Evolutionary conservation across 2,113 vertebrate species (phyloP).

Genomic region (Onychostruthus taczanowskii): DNA sequence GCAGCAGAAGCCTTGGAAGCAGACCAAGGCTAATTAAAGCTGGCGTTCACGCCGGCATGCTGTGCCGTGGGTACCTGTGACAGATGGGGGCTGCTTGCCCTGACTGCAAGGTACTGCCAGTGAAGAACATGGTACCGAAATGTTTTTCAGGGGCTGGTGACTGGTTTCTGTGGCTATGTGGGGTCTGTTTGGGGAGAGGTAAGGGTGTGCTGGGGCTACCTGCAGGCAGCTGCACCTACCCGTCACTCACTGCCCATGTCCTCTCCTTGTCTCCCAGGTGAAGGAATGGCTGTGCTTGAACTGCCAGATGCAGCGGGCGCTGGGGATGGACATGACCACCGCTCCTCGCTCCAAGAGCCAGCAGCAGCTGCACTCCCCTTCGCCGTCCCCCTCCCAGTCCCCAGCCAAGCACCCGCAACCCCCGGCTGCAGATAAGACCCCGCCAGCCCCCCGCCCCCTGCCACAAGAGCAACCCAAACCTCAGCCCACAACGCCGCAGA

Average conservation of each 20-base stretch:
- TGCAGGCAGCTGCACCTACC: no score
- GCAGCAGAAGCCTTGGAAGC: conserved; percentile 22
- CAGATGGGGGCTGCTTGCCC: not conserved
- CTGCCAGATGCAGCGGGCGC: conserved; percentile 98
- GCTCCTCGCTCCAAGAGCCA: conserved; percentile 97
- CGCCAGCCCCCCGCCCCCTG: not conserved
- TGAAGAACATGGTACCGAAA: not conserved
- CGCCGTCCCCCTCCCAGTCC: conserved; percentile 77
- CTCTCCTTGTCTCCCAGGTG: conserved; percentile 78
- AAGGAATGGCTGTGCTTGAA: conserved; percentile 98
- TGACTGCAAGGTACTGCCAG: not conserved
- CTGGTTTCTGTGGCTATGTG: not conserved
- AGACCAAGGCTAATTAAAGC: conserved; percentile 13
- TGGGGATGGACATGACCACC: conserved; percentile 98
- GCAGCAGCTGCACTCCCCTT: conserved; percentile 92
- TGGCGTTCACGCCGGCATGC: accelerated
- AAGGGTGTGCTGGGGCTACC: not conserved
- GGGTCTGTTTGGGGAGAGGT: not conserved
- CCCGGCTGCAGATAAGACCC: not conserved
- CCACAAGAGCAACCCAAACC: conserved; percentile 65
- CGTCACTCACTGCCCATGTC: not conserved
- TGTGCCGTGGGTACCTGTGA: conserved; percentile 2
- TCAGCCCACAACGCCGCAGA: conserved; percentile 67
- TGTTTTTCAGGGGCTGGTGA: not conserved
- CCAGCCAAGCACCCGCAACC: conserved; percentile 70